These are phyloP conservation scores for Cacatua alba DNA, from an alignment of 2,113 vertebrate genomes.

Conservation along the genomic window DNA sequence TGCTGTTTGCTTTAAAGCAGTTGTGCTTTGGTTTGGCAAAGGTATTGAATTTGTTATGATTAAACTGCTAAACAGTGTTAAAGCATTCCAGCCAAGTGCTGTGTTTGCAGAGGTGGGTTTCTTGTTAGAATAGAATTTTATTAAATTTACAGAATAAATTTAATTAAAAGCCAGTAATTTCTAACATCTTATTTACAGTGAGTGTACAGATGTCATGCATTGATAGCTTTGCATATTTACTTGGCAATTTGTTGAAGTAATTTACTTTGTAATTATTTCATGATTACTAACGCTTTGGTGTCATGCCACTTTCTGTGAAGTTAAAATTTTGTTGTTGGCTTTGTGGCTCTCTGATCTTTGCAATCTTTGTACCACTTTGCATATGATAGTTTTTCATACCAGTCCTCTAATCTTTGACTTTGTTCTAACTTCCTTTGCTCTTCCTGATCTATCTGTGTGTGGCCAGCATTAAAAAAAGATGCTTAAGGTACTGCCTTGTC, in stretches of 20 bases:
- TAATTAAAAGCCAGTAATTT: constrained; percentile 57
- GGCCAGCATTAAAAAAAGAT: background rate
- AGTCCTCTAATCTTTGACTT: background rate
- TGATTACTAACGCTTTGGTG: constrained; percentile 30
- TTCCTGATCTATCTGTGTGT: background rate
- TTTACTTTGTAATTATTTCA: constrained; percentile 61
- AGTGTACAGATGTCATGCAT: constrained; percentile 12
- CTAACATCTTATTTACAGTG: constrained; percentile 27
- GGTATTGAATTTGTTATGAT: constrained; percentile 18
- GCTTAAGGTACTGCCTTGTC: too few relatives aligned
- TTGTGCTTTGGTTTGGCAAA: background rate
- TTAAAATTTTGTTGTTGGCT: background rate
- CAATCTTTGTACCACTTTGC: background rate
- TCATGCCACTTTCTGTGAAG: constrained; percentile 13
- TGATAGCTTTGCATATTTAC: constrained; percentile 53
- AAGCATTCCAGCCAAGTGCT: background rate
- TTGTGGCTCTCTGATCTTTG: constrained; percentile 13
- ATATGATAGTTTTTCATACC: background rate
- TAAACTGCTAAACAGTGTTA: background rate
- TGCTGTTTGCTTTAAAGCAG: background rate
- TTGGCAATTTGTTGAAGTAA: constrained; percentile 62
- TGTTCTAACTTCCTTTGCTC: background rate
- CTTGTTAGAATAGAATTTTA: constrained; percentile 34
- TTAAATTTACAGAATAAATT: constrained; percentile 50
- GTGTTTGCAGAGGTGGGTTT: constrained; percentile 11